phyloP scores from a whole-genome alignment of 1,140 invertebrate species.

The Anadara kagoshimensis region DNA sequence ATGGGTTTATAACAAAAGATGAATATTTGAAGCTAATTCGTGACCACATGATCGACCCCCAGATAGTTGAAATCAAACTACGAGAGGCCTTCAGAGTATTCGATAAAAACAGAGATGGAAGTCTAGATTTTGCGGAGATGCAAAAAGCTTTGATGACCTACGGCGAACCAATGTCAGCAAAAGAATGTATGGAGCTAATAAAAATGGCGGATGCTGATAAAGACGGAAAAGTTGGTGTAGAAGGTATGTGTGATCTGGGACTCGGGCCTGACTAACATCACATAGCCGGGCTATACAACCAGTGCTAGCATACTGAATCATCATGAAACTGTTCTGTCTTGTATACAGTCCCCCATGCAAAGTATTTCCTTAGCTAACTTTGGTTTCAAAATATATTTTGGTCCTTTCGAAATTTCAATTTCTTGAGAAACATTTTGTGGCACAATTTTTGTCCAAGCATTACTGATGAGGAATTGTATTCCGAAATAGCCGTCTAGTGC shows the following conservation, averaged over 20 bases:
- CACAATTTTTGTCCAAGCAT: too few species aligned
- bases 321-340: too few species aligned
- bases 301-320: too few species aligned
- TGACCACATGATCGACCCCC: conserved; percentile 7
- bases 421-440: too few species aligned
- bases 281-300: too few species aligned
- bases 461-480: too few species aligned
- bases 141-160: conserved; percentile 2
- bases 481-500: too few species aligned
- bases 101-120: conserved; percentile 13
- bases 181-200: conserved; percentile 24
- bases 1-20: conserved; percentile 5
- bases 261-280: too few species aligned
- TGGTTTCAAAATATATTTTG: too few species aligned
- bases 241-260: conserved; percentile 5
- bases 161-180: conserved; percentile 18
- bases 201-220: conserved; percentile 14
- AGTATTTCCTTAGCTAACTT: too few species aligned
- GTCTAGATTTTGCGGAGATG: conserved; percentile 14
- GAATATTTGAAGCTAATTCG: conserved; percentile 16
- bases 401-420: too few species aligned
- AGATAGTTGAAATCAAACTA: conserved; percentile 3
- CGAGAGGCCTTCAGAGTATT: conserved; percentile 20
- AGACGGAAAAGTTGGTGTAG: conserved; percentile 20
- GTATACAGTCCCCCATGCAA: too few species aligned